phyloP scores from a whole-genome alignment of 2,797 vertebrate genomes.

The Parotocinclus haroldoi region DNA sequence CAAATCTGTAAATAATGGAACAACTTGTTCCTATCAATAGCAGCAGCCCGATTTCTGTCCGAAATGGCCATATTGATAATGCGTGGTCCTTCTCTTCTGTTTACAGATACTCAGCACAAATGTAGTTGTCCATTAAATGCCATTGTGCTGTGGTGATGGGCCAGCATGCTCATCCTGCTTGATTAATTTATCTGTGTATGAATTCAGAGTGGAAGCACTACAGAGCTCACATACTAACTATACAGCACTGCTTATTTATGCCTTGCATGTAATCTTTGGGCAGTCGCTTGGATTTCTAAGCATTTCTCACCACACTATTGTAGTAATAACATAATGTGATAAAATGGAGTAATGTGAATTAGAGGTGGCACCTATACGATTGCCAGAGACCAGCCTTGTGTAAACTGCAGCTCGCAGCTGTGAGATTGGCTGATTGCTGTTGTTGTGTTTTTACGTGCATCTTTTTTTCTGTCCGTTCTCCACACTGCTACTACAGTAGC shows the following conservation, averaged over 20 bases:
- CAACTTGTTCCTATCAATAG: background rate
- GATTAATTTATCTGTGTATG: conserved; percentile 17
- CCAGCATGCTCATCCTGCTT: conserved; percentile 16
- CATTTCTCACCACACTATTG: conserved; percentile 10
- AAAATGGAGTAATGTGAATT: background rate
- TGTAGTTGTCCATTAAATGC: conserved; percentile 31
- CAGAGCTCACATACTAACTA: conserved; percentile 7
- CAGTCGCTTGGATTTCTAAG: conserved; percentile 10
- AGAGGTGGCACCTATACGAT: conserved; percentile 20
- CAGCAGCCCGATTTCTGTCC: background rate
- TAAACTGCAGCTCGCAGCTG: conserved; percentile 11
- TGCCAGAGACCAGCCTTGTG: conserved; percentile 27
- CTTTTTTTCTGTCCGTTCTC: conserved; percentile 46
- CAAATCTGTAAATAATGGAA: conserved; percentile 13
- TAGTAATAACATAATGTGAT: background rate
- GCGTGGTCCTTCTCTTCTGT: conserved; percentile 6
- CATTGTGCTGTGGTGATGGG: conserved; percentile 18
- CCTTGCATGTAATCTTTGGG: conserved; percentile 5
- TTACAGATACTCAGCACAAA: conserved; percentile 10
- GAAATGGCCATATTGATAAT: conserved; percentile 4
- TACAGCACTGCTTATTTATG: conserved; percentile 19
- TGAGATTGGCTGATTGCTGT: conserved; percentile 38
- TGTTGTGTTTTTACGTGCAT: conserved; percentile 46
- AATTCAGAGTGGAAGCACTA: conserved; percentile 17
- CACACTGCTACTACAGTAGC: conserved; percentile 27